These are phyloP conservation scores for Tachystola acroxantha DNA, from an alignment of 2,888 invertebrate species.

Conservation along the genomic window DNA sequence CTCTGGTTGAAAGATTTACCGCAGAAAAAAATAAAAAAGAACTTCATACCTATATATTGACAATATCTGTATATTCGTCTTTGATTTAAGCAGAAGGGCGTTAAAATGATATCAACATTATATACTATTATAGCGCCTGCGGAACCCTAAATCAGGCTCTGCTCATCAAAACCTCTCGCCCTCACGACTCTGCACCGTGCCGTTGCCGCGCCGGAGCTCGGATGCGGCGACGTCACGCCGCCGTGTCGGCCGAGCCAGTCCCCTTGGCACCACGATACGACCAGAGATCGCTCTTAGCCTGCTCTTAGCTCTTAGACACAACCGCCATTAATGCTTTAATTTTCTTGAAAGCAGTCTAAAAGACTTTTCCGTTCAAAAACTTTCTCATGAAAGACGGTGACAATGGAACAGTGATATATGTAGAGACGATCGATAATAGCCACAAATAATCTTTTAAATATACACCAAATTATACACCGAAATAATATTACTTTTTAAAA, in stretches of 20 bases:
- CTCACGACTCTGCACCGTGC: neutral
- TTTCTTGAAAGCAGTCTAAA: slow-evolving; percentile 75
- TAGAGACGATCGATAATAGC: slow-evolving; percentile 45
- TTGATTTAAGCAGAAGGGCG: no score
- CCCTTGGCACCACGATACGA: slow-evolving; percentile 4
- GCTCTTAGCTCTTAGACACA: slow-evolving; percentile 38
- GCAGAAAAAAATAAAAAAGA: no score
- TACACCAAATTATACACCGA: no score
- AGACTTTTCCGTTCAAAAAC: slow-evolving; percentile 72
- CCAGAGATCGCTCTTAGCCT: slow-evolving; percentile 31
- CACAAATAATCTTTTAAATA: no score
- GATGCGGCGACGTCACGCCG: slow-evolving; percentile 12
- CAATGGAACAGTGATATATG: slow-evolving; percentile 46
- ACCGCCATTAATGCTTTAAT: slow-evolving; percentile 72
- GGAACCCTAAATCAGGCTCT: no score
- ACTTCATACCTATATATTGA: no score
- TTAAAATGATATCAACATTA: no score
- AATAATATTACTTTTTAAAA: no score
- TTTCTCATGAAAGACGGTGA: slow-evolving; percentile 67
- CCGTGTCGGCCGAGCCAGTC: slow-evolving; percentile 2
- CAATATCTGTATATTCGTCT: no score
- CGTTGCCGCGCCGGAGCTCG: slow-evolving; percentile 4
- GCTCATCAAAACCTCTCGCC: neutral
- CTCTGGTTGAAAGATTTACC: no score
- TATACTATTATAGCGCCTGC: no score